phyloP scores from a whole-genome alignment of 1,140 invertebrate species.

The Anthonomus grandis region DNA sequence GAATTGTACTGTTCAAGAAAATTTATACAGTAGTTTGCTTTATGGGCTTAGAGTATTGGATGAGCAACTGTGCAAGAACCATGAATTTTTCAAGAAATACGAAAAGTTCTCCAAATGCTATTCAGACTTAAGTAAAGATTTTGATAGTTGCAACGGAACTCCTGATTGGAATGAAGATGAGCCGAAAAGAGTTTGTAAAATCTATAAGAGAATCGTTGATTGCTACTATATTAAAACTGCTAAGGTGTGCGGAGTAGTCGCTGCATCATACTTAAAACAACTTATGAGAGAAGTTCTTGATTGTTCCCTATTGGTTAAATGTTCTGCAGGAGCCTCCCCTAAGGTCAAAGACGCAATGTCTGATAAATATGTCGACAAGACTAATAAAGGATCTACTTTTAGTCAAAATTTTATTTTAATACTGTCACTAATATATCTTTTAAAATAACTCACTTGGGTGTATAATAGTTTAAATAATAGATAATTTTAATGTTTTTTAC shows the following conservation, averaged over 20 bases:
- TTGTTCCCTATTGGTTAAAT: slow-evolving; percentile 45
- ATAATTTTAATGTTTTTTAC: too few relatives aligned
- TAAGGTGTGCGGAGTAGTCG: slow-evolving; percentile 42
- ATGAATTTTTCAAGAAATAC: slow-evolving; percentile 27
- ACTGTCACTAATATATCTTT: too few relatives aligned
- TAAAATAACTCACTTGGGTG: too few relatives aligned
- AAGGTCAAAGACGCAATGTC: slow-evolving; percentile 33
- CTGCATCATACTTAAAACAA: slow-evolving; percentile 41
- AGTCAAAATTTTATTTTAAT: too few relatives aligned
- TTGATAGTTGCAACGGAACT: slow-evolving; percentile 41
- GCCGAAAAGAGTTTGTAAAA: slow-evolving; percentile 35
- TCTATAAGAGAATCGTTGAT: slow-evolving; percentile 43
- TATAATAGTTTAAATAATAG: too few relatives aligned
- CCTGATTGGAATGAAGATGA: slow-evolving; percentile 46
- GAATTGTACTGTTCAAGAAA: slow-evolving; percentile 26
- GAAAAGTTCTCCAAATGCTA: slow-evolving; percentile 35
- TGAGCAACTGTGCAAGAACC: slow-evolving; percentile 31
- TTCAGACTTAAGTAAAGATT: slow-evolving; percentile 39
- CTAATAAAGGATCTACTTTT: not conserved
- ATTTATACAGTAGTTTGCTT: slow-evolving; percentile 39
- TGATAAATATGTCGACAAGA: slow-evolving; percentile 31
- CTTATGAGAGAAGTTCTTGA: slow-evolving; percentile 40
- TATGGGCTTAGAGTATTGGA: slow-evolving; percentile 36
- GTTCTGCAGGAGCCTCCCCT: slow-evolving; percentile 31
- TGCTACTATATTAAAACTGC: slow-evolving; percentile 47